Evolutionary conservation across 2,888 invertebrate species (phyloP), one percentile per base, ranked within the genome.

Genomic region (Pseudococcus viburni): DNA sequence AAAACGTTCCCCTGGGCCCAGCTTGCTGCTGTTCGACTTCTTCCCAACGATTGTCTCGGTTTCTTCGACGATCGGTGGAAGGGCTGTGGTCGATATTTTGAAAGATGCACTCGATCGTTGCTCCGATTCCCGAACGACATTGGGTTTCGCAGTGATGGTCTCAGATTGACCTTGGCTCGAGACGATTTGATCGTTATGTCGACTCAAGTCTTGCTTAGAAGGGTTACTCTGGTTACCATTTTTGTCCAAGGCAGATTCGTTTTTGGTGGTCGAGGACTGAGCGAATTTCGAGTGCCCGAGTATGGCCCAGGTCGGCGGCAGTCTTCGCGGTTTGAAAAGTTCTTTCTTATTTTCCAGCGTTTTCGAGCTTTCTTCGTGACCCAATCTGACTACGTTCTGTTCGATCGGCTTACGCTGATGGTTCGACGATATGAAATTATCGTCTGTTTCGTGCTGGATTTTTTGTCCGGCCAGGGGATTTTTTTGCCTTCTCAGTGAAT

Each of bases 221-320:
- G 42, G 8, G 42, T 42, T 42, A 9, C 9, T 0, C 0, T 42
- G 42, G 42, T 42, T 42, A 9, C 8, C 8, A 9, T 42, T 42
- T 42, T 85, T 85, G 1, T 85, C 26, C 17, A 19, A 17, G 9
- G 33, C 33, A 6, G 15, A 15, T 83, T 39, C 19, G n/a, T 84
- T 46, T 17, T 17, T 26, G 15, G 26, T 68, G 8, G 26, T 9
- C 22, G 42, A 0, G 8, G 46, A 83, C 46, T 42, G 42, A 7
- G 59, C 39, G 7, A 33, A 26, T 83, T 83, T 88, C 0, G 55
- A 59, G 12, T 88, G 89, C 84, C 90, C 89, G 33, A 90, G 90
- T n/a, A 90, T 89, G 8, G 90, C 90, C 42, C 90, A 90, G 19
- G 90, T 90, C 0, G 89, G 89, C 7, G 90, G 90, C 59, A 90